Conservation (phyloP, 2,888 invertebrate species). For the Tenthredo livida region DNA sequence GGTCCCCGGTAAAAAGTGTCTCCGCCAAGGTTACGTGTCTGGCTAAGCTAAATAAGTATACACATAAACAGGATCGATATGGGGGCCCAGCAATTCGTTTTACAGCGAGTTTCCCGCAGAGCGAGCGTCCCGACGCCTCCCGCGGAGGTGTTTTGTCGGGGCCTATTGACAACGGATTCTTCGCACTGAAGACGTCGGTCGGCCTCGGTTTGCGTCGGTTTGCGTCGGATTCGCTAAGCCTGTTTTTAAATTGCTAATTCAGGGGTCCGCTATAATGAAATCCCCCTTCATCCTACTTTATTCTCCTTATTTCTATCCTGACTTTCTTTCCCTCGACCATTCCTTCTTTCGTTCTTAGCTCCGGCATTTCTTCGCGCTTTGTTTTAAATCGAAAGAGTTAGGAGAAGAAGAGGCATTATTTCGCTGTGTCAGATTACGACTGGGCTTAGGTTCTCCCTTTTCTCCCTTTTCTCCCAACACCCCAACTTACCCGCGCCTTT, state of each 20-base stretch:
- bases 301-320: constrained; percentile 50
- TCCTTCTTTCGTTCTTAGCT: constrained; percentile 58
- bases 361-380: constrained; percentile 56
- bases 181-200: constrained; percentile 18
- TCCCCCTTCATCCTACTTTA: constrained; percentile 59
- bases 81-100: constrained; percentile 42
- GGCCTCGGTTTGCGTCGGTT: constrained; percentile 45
- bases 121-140: constrained; percentile 24
- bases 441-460: constrained; percentile 46
- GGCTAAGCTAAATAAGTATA: constrained; percentile 46
- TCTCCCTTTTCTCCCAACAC: not conserved
- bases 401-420: constrained; percentile 51
- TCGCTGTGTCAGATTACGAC: constrained; percentile 52
- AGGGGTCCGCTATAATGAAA: constrained; percentile 65
- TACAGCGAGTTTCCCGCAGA: constrained; percentile 20
- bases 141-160: constrained; percentile 28
- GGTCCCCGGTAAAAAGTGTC: constrained; percentile 30
- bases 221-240: constrained; percentile 62
- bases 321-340: constrained; percentile 43
- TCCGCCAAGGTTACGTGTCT: constrained; percentile 20
- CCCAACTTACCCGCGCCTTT: constrained; percentile 3
- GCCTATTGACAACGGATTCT: constrained; percentile 49
- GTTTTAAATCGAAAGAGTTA: constrained; percentile 51
- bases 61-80: constrained; percentile 49
- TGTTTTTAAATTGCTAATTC: constrained; percentile 70